These are phyloP conservation scores for Ophioninae sp. DNA, from an alignment of 2,888 invertebrate genomes.

Conservation along the genomic window DNA sequence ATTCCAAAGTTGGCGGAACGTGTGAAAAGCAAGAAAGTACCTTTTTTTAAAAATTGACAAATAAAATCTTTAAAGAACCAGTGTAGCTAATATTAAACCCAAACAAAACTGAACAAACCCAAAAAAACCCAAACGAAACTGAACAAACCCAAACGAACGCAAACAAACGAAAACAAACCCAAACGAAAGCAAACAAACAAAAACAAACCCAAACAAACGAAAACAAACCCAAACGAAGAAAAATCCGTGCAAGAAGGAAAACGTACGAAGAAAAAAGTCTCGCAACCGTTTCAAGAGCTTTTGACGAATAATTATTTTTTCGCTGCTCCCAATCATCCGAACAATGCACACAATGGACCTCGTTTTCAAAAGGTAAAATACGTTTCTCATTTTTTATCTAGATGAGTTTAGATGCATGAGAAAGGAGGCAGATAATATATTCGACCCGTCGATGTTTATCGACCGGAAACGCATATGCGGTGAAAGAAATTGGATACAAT, in stretches of 20 bases:
- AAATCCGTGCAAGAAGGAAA: background rate
- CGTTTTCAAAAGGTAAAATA: background rate
- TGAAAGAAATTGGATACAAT: slow-evolving; percentile 17
- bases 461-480: slow-evolving; percentile 4
- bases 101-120: no score
- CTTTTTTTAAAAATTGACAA: background rate
- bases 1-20: slow-evolving; percentile 81
- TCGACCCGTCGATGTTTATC: slow-evolving; percentile 12
- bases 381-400: background rate
- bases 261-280: background rate
- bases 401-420: background rate
- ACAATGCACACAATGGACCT: background rate
- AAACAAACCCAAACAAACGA: no score
- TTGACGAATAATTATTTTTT: background rate
- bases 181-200: no score
- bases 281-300: background rate
- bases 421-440: background rate
- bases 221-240: no score
- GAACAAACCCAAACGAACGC: no score
- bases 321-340: background rate
- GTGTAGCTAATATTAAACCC: no score
- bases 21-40: slow-evolving; percentile 19
- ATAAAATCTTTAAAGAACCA: slow-evolving; percentile 11
- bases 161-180: no score
- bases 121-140: no score